Evolutionary conservation across 2,113 vertebrate genomes (phyloP).

Genomic region (Eira barbara): DNA sequence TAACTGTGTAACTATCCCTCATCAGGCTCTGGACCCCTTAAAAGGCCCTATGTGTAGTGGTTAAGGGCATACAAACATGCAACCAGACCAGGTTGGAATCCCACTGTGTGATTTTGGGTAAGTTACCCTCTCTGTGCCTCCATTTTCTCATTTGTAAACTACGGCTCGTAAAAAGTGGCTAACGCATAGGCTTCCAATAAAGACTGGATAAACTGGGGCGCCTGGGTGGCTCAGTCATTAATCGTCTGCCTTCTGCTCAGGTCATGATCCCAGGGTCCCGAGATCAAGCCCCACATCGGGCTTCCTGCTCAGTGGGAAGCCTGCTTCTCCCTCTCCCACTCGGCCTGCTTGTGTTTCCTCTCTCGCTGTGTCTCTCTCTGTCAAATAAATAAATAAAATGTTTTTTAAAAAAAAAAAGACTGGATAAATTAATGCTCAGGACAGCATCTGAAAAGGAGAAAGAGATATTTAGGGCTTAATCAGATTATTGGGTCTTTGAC

Average conservation of each 20-base stretch:
- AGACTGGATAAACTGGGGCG: not conserved
- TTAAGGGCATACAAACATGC: not conserved
- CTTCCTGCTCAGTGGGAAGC: too few relatives aligned
- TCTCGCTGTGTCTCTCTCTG: too few relatives aligned
- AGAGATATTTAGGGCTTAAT: not conserved
- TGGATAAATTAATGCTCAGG: not conserved
- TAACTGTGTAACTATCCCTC: not conserved
- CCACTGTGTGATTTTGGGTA: not conserved
- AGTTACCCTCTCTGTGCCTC: not conserved
- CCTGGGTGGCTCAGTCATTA: too few relatives aligned
- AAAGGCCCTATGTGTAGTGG: too few relatives aligned
- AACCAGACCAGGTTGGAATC: not conserved
- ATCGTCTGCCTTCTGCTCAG: too few relatives aligned
- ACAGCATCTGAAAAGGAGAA: not conserved
- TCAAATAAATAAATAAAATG: too few relatives aligned
- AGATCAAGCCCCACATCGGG: too few relatives aligned
- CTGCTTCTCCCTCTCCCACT: too few relatives aligned
- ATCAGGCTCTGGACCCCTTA: not conserved
- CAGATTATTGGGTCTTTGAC: not conserved
- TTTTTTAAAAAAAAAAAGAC: not conserved
- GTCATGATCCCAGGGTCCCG: too few relatives aligned
- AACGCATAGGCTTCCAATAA: not conserved
- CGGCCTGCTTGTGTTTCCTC: too few relatives aligned
- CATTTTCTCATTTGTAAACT: not conserved
- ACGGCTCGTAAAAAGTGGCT: not conserved